A percentile compares a stretch with the other conserved stretches of the same genome.
phyloP scores from a whole-genome alignment of 1,140 invertebrate genomes.

The Pissodes strobi region DNA sequence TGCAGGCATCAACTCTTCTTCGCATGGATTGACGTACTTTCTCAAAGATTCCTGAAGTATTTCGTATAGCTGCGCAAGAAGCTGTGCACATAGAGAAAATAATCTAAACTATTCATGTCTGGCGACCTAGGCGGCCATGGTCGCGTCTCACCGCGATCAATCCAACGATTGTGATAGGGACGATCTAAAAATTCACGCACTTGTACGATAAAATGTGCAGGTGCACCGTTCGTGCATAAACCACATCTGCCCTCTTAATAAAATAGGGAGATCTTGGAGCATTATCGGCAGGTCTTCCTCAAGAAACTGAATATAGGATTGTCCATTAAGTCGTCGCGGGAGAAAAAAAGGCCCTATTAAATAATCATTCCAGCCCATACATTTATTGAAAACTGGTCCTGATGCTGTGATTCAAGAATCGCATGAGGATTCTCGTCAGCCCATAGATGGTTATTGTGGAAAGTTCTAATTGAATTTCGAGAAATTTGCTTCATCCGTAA shows the following conservation, averaged over 20 bases:
- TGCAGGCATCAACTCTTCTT: no score
- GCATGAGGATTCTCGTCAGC: conserved; percentile 53
- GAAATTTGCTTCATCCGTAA: conserved; percentile 52
- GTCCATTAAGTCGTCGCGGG: conserved; percentile 44
- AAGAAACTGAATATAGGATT: conserved; percentile 47
- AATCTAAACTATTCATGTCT: no score
- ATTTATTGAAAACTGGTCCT: conserved; percentile 53
- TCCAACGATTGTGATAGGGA: conserved; percentile 44
- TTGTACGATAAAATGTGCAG: conserved; percentile 27
- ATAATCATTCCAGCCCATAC: conserved; percentile 50
- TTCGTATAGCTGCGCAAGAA: no score
- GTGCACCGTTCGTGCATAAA: conserved; percentile 48
- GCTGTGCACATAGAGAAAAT: no score
- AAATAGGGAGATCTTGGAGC: conserved; percentile 41
- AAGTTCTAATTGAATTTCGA: conserved; percentile 50
- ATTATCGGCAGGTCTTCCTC: conserved; percentile 41
- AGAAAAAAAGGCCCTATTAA: conserved; percentile 52
- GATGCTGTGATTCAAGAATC: conserved; percentile 45
- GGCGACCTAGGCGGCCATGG: conserved; percentile 49
- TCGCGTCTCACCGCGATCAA: conserved; percentile 45
- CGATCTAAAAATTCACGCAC: conserved; percentile 45
- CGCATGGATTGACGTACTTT: no score
- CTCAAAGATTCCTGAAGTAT: no score
- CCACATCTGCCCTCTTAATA: conserved; percentile 35
- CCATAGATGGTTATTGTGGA: conserved; percentile 55